Base-by-base conservation (phyloP, 2,797 vertebrate species). In the Eutrigla gurnardus region DNA sequence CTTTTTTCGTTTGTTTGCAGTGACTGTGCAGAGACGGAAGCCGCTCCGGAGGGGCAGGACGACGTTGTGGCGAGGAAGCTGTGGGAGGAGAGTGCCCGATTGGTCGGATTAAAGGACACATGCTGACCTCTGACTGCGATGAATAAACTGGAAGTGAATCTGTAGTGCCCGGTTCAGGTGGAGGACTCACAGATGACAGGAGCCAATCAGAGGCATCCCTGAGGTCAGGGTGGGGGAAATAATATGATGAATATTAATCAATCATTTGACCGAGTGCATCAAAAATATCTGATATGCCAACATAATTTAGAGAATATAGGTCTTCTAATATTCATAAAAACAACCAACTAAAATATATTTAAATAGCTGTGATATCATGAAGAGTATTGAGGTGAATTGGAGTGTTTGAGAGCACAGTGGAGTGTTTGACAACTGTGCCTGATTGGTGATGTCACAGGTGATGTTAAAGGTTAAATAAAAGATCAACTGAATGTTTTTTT, bases 1-100 rank as follows among this genome's bases (percentile, higher is more conserved):
- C n/a, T 2, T 0, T 17, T 2, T 43, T 4, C 45, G n/a, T 75
- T 14, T 80, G 36, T 65, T 39, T 66, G 18, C 88, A 97, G 96
- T 17, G 96, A 97, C 25, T 96, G 96, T 82, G 87, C 60, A 2
- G 91, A 94, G 82, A 92, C 93, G 3, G 88, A 95, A 0, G 63
- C 90, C 0, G 94, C 96, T 47, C 78, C 91, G 0, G 88, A 93
- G 47, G 96, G 89, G 11, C 92, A 73, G 33, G 95, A 96, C 6
- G 90, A 95, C 0, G 82, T 62, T 0, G 81, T 75, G 0, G 96
- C 95, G 4, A 88, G 82, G 78, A 91, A 80, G 72, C 92, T 97
- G 32, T 97, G 96, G 96, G 93, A 88, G 0, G 92, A 96, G 73
- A 97, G 96, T 82, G 92, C 94, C 6, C 92, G 94, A 73, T 89